Evolutionary conservation across 2,113 vertebrate species (phyloP), one percentile per base, ranked within the genome.

Genomic region (Plectropomus leopardus): DNA sequence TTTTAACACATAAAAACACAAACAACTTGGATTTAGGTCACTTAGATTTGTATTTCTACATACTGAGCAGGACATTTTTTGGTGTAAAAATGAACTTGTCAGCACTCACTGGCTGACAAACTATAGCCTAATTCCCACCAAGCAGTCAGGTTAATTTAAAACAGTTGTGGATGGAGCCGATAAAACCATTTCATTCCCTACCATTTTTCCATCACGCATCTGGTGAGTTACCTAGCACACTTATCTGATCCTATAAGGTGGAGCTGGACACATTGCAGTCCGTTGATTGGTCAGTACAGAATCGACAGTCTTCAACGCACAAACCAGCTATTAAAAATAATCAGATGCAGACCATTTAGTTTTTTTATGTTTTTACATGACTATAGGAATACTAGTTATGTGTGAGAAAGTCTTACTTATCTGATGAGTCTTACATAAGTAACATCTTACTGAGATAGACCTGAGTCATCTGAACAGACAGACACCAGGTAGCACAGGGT

Each of bases 401-500:
- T 21, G 44, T 36, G 16, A 5, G 32, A 44, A 32, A 13, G 13
- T 59, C 34, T 34, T 36, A 47, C 24, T 17, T 1, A 59, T 67
- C 16, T 21, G 16, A 28, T n/a, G 51, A 36, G 5, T 55, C 10
- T 32, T 60, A 23, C 8, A 48, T 28, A n/a, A 71, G 26, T 21
- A 21, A 32, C 9, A 30, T 5, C 28, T 59, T 23, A 58, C 4
- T 2, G 28, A 54, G 50, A 21, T 9, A 36, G n/a, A 48, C 36
- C 64, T 55, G 54, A 81, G 47, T 78, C 60, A 78, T 42, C 11
- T 47, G 28, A 54, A 67, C 24, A 51, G 36, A 36, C 23, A 51
- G 7, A 42, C 32, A 60, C 14, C 4, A 10, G 32, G 59, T 55
- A 24, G 55, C 47, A 44, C 17, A 24, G 3, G 14, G 30, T 11